Percentiles rank a stretch among this genome's conserved stretches.
Conservation (phyloP, 2,113 vertebrate species). For the Phainopepla nitens region DNA sequence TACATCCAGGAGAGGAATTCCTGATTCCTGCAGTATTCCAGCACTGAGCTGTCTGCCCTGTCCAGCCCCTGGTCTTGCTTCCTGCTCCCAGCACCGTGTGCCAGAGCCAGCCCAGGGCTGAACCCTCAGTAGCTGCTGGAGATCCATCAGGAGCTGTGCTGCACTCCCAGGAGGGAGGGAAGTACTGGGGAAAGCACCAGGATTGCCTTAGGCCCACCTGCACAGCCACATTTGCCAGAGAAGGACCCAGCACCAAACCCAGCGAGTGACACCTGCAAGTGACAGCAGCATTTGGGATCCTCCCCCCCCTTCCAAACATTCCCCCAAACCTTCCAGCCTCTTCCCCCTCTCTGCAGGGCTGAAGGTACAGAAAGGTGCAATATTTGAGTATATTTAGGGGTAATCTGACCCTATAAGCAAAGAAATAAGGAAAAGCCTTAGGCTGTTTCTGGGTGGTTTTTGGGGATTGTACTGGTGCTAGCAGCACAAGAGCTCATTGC, state of each 20-base stretch:
- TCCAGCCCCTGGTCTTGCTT: neutral
- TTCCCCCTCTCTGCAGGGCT: neutral
- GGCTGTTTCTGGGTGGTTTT: neutral
- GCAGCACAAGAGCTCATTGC: neutral
- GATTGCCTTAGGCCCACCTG: neutral
- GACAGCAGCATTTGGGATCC: neutral
- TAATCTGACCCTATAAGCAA: neutral
- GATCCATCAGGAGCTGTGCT: neutral
- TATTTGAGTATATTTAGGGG: neutral
- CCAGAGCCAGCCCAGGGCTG: neutral
- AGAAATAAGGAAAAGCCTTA: neutral
- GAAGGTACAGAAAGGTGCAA: slow-evolving; percentile 36
- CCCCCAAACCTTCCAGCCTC: fast-evolving
- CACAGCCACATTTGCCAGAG: neutral
- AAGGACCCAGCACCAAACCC: neutral
- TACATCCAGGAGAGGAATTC: neutral
- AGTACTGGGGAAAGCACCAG: neutral
- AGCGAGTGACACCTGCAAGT: neutral
- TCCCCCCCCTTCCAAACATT: neutral
- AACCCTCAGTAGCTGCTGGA: neutral
- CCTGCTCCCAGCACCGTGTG: neutral
- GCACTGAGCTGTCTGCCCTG: neutral
- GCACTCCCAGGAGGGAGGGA: neutral
- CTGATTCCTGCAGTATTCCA: neutral
- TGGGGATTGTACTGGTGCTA: neutral